phyloP scores from a whole-genome alignment of 2,113 vertebrate genomes.

The Urocitellus parryii region DNA sequence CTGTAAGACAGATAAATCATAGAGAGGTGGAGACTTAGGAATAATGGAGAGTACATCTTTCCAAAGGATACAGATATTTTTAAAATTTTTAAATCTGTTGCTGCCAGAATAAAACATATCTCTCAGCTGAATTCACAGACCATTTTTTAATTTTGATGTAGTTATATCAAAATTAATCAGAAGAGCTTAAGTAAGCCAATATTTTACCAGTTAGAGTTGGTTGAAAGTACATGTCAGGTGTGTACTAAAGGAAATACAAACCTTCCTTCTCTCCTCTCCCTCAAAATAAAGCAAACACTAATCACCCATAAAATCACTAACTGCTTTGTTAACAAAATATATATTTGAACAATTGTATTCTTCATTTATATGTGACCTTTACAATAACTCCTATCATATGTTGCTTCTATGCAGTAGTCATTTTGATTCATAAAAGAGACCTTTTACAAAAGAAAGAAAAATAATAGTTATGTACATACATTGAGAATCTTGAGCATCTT shows the following conservation, averaged over 20 bases:
- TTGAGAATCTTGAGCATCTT: not conserved
- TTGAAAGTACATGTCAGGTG: not conserved
- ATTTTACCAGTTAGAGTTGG: not conserved
- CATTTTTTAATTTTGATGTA: not conserved
- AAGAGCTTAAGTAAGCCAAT: not conserved
- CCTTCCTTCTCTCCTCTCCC: not conserved
- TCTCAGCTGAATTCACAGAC: not conserved
- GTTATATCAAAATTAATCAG: conserved; percentile 45
- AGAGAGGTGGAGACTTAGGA: not conserved
- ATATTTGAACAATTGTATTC: conserved; percentile 32
- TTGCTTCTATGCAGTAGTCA: not conserved
- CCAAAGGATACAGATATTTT: not conserved
- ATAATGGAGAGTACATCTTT: not conserved
- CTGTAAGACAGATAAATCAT: not conserved
- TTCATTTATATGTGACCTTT: conserved; percentile 49
- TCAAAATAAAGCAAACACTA: not conserved
- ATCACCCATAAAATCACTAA: conserved; percentile 44
- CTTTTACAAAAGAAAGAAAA: not conserved
- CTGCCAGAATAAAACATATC: not conserved
- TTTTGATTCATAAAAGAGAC: conserved; percentile 27
- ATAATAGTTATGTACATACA: not conserved
- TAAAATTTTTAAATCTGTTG: not conserved
- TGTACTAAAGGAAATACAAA: not conserved
- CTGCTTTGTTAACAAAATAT: conserved; percentile 30
- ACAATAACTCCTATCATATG: not conserved